Percentiles rank a stretch among this genome's conserved stretches.
Evolutionary conservation across 2,113 vertebrate species (phyloP).

Genomic region (Periophthalmodon schlosseri): DNA sequence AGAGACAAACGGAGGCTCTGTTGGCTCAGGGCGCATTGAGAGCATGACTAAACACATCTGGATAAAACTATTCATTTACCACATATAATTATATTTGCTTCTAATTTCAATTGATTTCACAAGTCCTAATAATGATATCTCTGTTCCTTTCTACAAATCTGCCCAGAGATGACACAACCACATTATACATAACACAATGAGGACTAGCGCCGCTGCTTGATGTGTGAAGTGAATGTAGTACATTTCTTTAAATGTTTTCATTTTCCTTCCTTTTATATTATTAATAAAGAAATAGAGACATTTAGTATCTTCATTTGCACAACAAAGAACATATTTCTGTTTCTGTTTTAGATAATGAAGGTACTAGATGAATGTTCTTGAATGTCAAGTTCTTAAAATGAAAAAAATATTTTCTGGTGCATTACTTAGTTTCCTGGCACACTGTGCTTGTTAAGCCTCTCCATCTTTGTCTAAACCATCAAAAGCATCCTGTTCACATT

Average conservation of each 20-base stretch:
- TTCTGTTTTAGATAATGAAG: not conserved
- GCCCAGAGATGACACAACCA: not conserved
- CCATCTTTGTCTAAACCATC: not conserved
- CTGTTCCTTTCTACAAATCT: not conserved
- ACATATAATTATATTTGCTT: constrained; percentile 52
- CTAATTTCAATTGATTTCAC: constrained; percentile 50
- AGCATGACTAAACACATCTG: constrained; percentile 21
- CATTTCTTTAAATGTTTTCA: not conserved
- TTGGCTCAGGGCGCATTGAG: constrained; percentile 24
- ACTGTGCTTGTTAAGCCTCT: not conserved
- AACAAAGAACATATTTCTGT: not conserved
- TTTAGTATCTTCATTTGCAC: not conserved
- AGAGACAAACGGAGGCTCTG: constrained; percentile 57
- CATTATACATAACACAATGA: not conserved
- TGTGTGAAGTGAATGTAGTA: not conserved
- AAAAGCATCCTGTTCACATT: not conserved
- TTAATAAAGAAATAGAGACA: not conserved
- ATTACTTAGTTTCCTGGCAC: not conserved
- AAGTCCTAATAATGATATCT: constrained; percentile 38
- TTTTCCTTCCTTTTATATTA: no score
- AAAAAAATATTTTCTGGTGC: not conserved
- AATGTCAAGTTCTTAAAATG: not conserved
- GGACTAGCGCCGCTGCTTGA: not conserved
- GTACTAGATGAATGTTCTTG: not conserved
- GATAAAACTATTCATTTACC: constrained; percentile 51